Percentiles rank a stretch among this genome's conserved stretches.
phyloP scores from a whole-genome alignment of 2,113 vertebrate species.

The Garra rufa region DNA sequence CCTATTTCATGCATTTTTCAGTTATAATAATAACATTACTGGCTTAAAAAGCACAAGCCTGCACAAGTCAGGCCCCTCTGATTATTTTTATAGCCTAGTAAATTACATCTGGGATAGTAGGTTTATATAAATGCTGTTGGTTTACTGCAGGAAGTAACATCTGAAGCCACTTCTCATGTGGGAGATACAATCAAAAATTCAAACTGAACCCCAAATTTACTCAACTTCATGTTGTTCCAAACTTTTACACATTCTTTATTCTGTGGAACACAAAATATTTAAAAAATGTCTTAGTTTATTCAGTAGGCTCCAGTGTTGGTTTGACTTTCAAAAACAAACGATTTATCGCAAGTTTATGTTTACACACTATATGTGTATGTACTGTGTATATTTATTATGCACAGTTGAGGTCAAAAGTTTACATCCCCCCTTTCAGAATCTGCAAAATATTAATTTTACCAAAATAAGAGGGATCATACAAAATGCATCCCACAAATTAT shows the following conservation, averaged over 20 bases:
- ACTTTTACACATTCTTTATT: background rate
- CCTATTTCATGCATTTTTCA: background rate
- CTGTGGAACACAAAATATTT: background rate
- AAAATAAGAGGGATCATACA: too few relatives aligned
- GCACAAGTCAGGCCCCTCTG: background rate
- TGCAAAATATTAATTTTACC: too few relatives aligned
- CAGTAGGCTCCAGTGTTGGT: background rate
- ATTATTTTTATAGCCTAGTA: background rate
- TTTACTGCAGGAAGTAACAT: too few relatives aligned
- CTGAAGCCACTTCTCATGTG: background rate
- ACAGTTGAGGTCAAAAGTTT: too few relatives aligned
- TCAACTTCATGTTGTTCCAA: background rate
- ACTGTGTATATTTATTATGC: too few relatives aligned
- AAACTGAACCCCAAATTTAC: background rate
- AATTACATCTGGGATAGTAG: background rate
- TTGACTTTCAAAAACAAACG: background rate
- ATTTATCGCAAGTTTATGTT: too few relatives aligned
- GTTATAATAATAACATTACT: constrained; percentile 7
- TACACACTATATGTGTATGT: too few relatives aligned
- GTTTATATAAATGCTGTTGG: background rate
- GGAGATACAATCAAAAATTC: background rate
- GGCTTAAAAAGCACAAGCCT: background rate
- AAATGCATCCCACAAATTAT: too few relatives aligned
- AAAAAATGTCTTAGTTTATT: too few relatives aligned
- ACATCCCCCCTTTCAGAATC: too few relatives aligned